These are phyloP conservation scores for Euphydryas editha DNA, from an alignment of 2,888 invertebrate species.

Conservation along the genomic window DNA sequence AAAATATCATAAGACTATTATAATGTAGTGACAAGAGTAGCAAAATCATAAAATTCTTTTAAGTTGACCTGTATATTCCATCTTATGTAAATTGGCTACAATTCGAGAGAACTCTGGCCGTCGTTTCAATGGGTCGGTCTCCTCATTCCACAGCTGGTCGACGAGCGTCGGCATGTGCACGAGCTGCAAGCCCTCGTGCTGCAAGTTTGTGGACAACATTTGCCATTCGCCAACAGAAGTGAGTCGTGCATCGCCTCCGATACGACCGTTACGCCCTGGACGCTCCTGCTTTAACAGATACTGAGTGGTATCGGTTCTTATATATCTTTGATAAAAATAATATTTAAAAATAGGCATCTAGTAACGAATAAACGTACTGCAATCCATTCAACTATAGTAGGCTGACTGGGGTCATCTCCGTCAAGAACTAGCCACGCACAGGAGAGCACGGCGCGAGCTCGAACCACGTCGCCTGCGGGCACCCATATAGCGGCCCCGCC, in stretches of 20 bases:
- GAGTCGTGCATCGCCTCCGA: conserved; percentile 90
- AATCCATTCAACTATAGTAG: conserved; percentile 88
- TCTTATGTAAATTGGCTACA: conserved; percentile 84
- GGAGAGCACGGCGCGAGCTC: conserved; percentile 92
- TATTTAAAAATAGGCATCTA: neutral
- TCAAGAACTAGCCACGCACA: conserved; percentile 96
- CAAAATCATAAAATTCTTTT: neutral
- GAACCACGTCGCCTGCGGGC: conserved; percentile 93
- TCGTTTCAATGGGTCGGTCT: conserved; percentile 59
- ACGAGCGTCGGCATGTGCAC: conserved; percentile 88
- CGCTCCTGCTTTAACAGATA: conserved; percentile 54
- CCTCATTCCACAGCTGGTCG: conserved; percentile 90
- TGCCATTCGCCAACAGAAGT: conserved; percentile 88
- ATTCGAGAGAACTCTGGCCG: conserved; percentile 85
- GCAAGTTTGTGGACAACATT: conserved; percentile 82
- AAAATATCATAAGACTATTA: too few species aligned
- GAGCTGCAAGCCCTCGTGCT: conserved; percentile 76
- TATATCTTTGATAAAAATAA: neutral
- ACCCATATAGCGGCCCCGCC: conserved; percentile 93
- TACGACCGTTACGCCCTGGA: conserved; percentile 76
- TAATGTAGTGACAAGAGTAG: neutral
- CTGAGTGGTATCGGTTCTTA: neutral
- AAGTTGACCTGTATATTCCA: conserved; percentile 82
- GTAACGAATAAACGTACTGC: conserved; percentile 57
- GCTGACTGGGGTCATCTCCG: conserved; percentile 85